Evolutionary conservation across 2,888 invertebrate genomes (phyloP).

Genomic region (Rutpela maculata): DNA sequence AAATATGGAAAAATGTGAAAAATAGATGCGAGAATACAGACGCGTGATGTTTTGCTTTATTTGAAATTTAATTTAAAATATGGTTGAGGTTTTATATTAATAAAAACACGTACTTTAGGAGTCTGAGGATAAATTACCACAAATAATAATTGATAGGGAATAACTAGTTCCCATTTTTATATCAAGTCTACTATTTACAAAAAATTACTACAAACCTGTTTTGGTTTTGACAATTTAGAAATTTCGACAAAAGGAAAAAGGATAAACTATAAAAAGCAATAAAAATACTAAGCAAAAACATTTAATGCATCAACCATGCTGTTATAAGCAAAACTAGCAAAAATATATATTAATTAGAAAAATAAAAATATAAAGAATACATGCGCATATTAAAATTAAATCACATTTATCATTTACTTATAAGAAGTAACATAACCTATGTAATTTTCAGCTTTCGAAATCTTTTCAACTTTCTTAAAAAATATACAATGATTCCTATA

Average conservation of each 20-base stretch:
- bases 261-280: slow-evolving; percentile 60
- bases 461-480: slow-evolving; percentile 65
- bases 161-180: too few species aligned
- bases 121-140: too few species aligned
- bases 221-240: slow-evolving; percentile 23
- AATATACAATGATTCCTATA: slow-evolving; percentile 64
- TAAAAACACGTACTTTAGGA: too few species aligned
- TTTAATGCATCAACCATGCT: slow-evolving; percentile 66
- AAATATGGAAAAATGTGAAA: too few species aligned
- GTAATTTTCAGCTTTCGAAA: slow-evolving; percentile 56
- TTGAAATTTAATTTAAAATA: neutral
- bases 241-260: slow-evolving; percentile 42
- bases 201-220: too few species aligned
- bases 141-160: too few species aligned
- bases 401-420: slow-evolving; percentile 34
- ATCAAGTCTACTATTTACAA: too few species aligned
- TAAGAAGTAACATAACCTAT: slow-evolving; percentile 37
- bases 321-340: slow-evolving; percentile 61
- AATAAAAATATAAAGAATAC: slow-evolving; percentile 44
- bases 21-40: too few species aligned
- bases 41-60: neutral
- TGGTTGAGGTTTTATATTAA: too few species aligned
- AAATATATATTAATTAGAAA: slow-evolving; percentile 46
- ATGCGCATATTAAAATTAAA: slow-evolving; percentile 42
- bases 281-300: slow-evolving; percentile 59